phyloP scores from a whole-genome alignment of 2,888 invertebrate species.

The Lasius fuliginosus region DNA sequence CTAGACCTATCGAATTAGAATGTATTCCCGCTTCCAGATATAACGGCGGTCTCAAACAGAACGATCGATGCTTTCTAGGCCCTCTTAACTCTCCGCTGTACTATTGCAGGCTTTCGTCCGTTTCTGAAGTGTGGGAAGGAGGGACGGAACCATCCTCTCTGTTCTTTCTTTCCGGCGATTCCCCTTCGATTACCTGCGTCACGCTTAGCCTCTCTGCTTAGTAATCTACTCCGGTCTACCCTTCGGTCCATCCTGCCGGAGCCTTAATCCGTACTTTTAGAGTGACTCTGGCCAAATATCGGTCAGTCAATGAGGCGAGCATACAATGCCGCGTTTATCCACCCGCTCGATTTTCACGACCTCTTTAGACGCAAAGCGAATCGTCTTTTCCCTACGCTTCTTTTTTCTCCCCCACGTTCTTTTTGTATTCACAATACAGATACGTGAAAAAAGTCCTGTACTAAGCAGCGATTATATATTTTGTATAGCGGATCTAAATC shows the following conservation, averaged over 20 bases:
- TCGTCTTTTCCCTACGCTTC: slow-evolving; percentile 19
- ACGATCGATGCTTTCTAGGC: slow-evolving; percentile 74
- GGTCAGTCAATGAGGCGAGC: slow-evolving; percentile 68
- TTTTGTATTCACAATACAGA: not conserved
- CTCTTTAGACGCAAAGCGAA: slow-evolving; percentile 63
- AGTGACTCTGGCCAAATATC: slow-evolving; percentile 71
- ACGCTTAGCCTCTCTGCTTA: slow-evolving; percentile 48
- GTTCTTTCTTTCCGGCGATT: slow-evolving; percentile 63
- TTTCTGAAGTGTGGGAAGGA: slow-evolving; percentile 54
- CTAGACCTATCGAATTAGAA: slow-evolving; percentile 57
- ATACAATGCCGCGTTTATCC: slow-evolving; percentile 73
- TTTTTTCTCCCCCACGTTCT: slow-evolving; percentile 17
- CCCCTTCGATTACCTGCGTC: slow-evolving; percentile 58
- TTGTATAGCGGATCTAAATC: not conserved
- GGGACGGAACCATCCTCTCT: slow-evolving; percentile 59
- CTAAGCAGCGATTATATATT: slow-evolving; percentile 1
- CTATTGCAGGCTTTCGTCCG: slow-evolving; percentile 64
- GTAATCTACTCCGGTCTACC: slow-evolving; percentile 45
- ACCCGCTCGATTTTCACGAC: slow-evolving; percentile 67
- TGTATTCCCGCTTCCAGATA: slow-evolving; percentile 65
- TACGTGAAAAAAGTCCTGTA: not conserved
- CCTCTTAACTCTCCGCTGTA: slow-evolving; percentile 70
- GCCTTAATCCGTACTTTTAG: slow-evolving; percentile 73
- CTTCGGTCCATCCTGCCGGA: slow-evolving; percentile 58
- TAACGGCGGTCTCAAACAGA: slow-evolving; percentile 71